Percentiles rank a stretch among this genome's conserved stretches.
These are phyloP conservation scores for Canis aureus DNA, from an alignment of 2,113 vertebrate genomes.

Conservation along the genomic window DNA sequence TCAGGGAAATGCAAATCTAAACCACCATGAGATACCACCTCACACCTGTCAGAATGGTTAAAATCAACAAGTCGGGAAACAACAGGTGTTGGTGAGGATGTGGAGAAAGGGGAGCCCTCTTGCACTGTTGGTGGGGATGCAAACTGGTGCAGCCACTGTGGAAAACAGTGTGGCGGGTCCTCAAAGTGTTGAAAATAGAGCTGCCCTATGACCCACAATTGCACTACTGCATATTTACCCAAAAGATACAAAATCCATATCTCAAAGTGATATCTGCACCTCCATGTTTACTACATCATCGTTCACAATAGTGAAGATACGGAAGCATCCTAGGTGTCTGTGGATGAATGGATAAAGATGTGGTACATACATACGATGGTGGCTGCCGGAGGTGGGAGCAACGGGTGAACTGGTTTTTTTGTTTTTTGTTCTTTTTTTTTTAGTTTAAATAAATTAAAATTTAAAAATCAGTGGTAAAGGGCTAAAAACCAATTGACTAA, in stretches of 20 bases:
- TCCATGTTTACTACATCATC: not conserved
- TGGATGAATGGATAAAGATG: not conserved
- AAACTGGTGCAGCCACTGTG: not conserved
- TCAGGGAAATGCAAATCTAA: not conserved
- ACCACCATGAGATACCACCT: not conserved
- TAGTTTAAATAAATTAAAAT: not conserved
- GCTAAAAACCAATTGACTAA: too few relatives aligned
- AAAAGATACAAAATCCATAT: not conserved
- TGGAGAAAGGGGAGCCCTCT: not conserved
- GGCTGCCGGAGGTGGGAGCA: not conserved
- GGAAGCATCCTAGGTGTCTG: not conserved
- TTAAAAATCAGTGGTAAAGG: not conserved
- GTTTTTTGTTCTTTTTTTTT: not conserved
- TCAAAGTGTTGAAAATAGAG: not conserved
- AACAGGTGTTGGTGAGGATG: not conserved
- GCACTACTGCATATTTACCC: not conserved
- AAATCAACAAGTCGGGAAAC: not conserved
- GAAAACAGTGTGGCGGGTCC: not conserved
- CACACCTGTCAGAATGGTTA: not conserved
- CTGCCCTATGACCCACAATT: not conserved
- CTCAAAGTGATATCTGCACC: not conserved
- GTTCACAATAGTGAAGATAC: rapidly evolving
- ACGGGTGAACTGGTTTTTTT: not conserved
- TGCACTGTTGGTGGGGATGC: rapidly evolving
- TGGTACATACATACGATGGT: rapidly evolving